phyloP scores from a whole-genome alignment of 2,797 vertebrate species.

The Nyctalus aviator region DNA sequence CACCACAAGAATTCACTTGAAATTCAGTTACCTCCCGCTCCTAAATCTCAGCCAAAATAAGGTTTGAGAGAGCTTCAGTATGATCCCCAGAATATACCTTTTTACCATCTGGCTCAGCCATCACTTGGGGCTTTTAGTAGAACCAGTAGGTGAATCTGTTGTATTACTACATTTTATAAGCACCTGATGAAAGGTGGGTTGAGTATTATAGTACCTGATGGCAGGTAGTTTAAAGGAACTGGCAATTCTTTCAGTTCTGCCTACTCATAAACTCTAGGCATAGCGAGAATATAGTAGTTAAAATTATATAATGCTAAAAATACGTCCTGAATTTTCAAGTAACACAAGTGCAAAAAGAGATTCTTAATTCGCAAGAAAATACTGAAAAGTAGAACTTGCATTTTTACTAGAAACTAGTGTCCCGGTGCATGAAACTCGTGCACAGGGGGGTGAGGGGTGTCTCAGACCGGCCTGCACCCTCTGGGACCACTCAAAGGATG shows the following conservation, averaged over 20 bases:
- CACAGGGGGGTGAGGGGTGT: no score
- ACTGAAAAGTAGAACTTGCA: slow-evolving; percentile 23
- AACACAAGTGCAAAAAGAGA: background rate
- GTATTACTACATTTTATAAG: background rate
- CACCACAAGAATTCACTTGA: slow-evolving; percentile 23
- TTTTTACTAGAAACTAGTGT: slow-evolving; percentile 43
- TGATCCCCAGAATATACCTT: background rate
- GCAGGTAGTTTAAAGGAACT: background rate
- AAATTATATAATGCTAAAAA: slow-evolving; percentile 45
- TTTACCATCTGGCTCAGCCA: slow-evolving; percentile 5
- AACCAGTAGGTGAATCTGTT: background rate
- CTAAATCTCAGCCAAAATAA: slow-evolving; percentile 24
- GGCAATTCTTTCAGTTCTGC: slow-evolving; percentile 29
- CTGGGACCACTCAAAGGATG: no score
- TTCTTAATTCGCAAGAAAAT: slow-evolving; percentile 40
- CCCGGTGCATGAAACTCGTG: no score
- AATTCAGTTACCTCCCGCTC: background rate
- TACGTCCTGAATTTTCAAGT: slow-evolving; percentile 14
- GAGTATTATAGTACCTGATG: background rate
- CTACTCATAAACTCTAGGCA: slow-evolving; percentile 27
- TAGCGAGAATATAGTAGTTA: background rate
- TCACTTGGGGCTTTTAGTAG: background rate
- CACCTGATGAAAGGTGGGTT: background rate
- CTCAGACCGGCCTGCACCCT: no score
- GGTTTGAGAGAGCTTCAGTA: background rate